Base-by-base conservation (phyloP, 2,113 vertebrate genomes). In the Hassar affinis region DNA sequence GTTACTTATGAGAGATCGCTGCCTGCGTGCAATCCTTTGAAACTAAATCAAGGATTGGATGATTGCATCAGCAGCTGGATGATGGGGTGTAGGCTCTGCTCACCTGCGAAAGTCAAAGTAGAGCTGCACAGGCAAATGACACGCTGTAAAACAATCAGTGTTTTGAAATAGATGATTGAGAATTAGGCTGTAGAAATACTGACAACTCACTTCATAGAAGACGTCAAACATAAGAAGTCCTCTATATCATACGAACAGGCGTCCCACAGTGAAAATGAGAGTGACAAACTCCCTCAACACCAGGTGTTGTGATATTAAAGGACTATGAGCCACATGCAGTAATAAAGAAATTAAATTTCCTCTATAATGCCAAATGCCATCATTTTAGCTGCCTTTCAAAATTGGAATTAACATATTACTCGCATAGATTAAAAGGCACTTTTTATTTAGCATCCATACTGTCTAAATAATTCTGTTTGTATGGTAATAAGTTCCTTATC, bases 261-360 rank as follows among this genome's bases (percentile, higher is more conserved):
- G 80, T 78, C 33, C 42, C 6, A 61, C 22, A 52, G 9, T 83
- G 8, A 25, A 76, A 54, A 64, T 57, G 25, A 38, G 62, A 57
- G 5, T 30, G 35, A 77, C 57, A 75, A 61, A 57, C 49, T 78
- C 61, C 25, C 6, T 64, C 75, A 82, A 59, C 74, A 79, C 76
- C 76, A 82, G 80, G 66, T 87, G 79, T n/a, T 86, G 72, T 49
- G 64, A 78, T 81, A 81, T 84, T 71, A 82, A 85, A 77, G 61
- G 74, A 59, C 35, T 56, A 84, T 62, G 78, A 79, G 47, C 18
- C 64, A 27, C 59, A 75, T 75, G 35, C 61, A 59, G 56, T 66
- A 82, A 76, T 61, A 79, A 82, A 85, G 68, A 79, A 66, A 87
- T 85, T 82, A 2, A 66, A 54, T 84, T 30, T 75, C 42, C 42